Evolutionary conservation across 2,113 vertebrate species (phyloP).

Genomic region (Gymnogyps californianus): DNA sequence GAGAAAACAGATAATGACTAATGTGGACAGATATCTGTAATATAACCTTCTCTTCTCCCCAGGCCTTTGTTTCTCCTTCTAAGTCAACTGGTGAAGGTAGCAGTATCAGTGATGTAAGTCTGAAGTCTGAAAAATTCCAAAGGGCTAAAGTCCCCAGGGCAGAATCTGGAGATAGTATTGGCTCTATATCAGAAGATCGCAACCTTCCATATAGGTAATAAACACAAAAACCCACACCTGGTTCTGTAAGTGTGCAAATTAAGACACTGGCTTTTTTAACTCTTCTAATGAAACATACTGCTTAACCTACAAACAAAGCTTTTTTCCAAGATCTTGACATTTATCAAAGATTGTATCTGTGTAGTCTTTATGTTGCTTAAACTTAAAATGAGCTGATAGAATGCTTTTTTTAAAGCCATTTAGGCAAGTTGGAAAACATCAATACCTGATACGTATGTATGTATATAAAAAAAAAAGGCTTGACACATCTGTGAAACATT

Average conservation of each 20-base stretch:
- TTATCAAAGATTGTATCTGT: neutral
- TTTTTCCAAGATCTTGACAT: neutral
- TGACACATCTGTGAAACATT: neutral
- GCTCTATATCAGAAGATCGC: conserved; percentile 72
- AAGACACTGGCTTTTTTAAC: neutral
- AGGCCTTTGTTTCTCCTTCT: conserved; percentile 77
- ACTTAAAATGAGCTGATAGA: neutral
- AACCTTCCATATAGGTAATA: conserved; percentile 90
- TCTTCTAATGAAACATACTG: neutral
- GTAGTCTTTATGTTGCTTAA: neutral
- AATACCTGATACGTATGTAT: neutral
- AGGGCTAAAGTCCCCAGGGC: conserved; percentile 69
- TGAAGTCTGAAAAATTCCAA: conserved; percentile 79
- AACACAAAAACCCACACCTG: neutral
- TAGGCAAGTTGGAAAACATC: neutral
- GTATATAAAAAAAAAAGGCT: neutral
- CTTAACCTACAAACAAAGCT: neutral
- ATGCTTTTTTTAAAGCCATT: neutral
- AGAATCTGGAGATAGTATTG: conserved; percentile 77
- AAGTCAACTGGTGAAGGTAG: conserved; percentile 72
- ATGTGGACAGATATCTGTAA: neutral
- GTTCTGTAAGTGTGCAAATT: neutral
- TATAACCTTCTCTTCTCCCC: neutral
- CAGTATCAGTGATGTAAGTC: conserved; percentile 66
- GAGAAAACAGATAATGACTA: neutral